phyloP scores from a whole-genome alignment of 2,797 vertebrate genomes.

The Bradypodion pumilum region DNA sequence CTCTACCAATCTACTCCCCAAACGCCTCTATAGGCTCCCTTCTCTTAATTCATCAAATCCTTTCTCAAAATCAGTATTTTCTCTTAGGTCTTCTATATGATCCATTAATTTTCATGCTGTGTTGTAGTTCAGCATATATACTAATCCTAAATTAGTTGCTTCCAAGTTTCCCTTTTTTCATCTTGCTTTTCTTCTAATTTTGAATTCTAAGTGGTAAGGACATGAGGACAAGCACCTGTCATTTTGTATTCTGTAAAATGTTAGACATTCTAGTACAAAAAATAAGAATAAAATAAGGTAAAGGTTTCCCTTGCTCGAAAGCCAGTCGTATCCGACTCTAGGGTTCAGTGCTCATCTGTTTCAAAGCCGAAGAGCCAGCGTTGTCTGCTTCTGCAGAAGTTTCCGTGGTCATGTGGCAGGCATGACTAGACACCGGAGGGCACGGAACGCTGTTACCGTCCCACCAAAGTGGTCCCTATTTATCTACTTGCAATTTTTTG shows the following conservation, averaged over 20 bases:
- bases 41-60: not conserved
- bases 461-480: too few relatives aligned
- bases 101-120: not conserved
- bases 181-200: not conserved
- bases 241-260: not conserved
- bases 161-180: not conserved
- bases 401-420: too few relatives aligned
- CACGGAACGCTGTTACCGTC: too few relatives aligned
- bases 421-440: too few relatives aligned
- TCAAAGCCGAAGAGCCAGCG: too few relatives aligned
- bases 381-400: too few relatives aligned
- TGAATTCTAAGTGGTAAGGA: not conserved
- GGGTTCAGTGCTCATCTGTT: too few relatives aligned
- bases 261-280: not conserved
- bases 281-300: not conserved
- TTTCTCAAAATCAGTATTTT: not conserved
- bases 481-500: too few relatives aligned
- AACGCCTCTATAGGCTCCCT: not conserved
- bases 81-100: not conserved
- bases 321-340: too few relatives aligned
- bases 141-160: not conserved
- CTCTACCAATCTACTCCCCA: not conserved
- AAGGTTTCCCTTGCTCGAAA: too few relatives aligned
- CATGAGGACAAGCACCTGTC: not conserved
- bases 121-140: not conserved